These are phyloP conservation scores for Agonopterix heracliana DNA, from an alignment of 2,888 invertebrate genomes.

Conservation along the genomic window DNA sequence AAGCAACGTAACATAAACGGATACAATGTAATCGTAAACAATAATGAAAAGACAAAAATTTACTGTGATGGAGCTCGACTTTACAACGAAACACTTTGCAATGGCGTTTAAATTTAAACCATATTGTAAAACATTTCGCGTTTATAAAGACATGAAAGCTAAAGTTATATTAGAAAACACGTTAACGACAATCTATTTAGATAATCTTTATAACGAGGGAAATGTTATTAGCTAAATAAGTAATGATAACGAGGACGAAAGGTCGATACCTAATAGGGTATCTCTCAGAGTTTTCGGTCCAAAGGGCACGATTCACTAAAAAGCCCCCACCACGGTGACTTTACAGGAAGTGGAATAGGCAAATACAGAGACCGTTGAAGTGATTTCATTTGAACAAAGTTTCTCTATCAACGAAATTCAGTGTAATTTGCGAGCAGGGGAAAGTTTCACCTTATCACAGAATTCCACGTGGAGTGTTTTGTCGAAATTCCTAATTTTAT, in stretches of 20 bases:
- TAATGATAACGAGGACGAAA: slow-evolving; percentile 19
- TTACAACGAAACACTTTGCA: no score
- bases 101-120: no score
- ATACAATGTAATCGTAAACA: no score
- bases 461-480: slow-evolving; percentile 72
- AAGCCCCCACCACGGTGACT: slow-evolving; percentile 35
- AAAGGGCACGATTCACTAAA: slow-evolving; percentile 37
- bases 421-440: slow-evolving; percentile 67
- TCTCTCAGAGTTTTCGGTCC: slow-evolving; percentile 27
- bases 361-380: slow-evolving; percentile 57
- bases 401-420: slow-evolving; percentile 69
- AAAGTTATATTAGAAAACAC: no score
- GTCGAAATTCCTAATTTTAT: slow-evolving; percentile 61
- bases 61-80: no score
- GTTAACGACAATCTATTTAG: no score
- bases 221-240: slow-evolving; percentile 18
- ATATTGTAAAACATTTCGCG: no score
- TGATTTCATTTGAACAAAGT: slow-evolving; percentile 67
- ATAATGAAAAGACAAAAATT: no score
- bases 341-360: slow-evolving; percentile 51
- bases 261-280: slow-evolving; percentile 16
- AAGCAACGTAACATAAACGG: no score
- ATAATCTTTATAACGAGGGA: no score
- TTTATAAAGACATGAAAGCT: no score
- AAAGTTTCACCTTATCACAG: slow-evolving; percentile 69